Conservation (phyloP, 1,140 invertebrate species). For the Papilio dardanus region DNA sequence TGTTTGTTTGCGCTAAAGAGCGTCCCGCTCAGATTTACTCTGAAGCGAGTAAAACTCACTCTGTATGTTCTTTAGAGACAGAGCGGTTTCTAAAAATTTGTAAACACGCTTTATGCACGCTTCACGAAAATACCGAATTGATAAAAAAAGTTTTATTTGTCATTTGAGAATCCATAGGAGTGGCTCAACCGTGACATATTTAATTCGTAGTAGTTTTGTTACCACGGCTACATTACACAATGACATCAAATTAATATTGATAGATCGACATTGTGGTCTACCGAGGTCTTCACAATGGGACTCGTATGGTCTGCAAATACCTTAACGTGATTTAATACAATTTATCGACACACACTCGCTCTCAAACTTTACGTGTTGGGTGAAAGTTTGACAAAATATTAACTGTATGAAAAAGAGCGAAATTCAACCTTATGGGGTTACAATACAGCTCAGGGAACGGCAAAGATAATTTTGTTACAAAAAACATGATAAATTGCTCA, state of each 20-base stretch:
- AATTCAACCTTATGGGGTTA: slow-evolving; percentile 38
- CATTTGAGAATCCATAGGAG: not conserved
- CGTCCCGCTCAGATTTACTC: not conserved
- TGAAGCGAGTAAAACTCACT: not conserved
- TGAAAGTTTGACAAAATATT: slow-evolving; percentile 47
- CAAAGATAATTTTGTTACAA: slow-evolving; percentile 41
- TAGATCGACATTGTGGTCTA: slow-evolving; percentile 48
- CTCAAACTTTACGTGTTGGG: slow-evolving; percentile 55
- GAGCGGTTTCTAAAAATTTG: not conserved
- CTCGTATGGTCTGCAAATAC: slow-evolving; percentile 54
- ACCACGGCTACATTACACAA: not conserved
- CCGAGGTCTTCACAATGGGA: slow-evolving; percentile 34
- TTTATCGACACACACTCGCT: slow-evolving; percentile 59
- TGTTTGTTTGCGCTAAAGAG: not conserved
- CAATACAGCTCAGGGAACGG: slow-evolving; percentile 26
- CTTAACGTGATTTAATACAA: slow-evolving; percentile 60
- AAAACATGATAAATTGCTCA: slow-evolving; percentile 65
- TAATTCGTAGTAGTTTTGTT: slow-evolving; percentile 2
- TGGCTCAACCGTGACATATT: not conserved
- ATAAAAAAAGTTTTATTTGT: not conserved
- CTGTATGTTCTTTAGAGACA: not conserved
- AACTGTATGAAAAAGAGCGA: not conserved
- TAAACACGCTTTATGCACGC: not conserved
- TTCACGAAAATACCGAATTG: not conserved
- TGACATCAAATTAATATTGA: slow-evolving; percentile 44